Base-by-base conservation (phyloP, 1,140 invertebrate species). In the Cotesia glomerata region DNA sequence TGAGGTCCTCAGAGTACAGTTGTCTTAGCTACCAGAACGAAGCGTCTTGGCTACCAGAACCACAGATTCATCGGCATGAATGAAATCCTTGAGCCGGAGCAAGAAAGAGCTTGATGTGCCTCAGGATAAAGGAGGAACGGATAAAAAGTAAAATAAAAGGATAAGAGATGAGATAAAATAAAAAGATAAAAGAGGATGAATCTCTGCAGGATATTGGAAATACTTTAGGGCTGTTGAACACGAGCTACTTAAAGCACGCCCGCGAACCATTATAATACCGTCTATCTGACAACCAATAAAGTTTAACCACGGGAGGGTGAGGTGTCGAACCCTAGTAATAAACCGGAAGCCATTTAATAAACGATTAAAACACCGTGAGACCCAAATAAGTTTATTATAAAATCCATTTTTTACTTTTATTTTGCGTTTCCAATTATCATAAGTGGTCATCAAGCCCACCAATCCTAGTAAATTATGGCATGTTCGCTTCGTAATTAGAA, bases 131-230 rank as follows among this genome's bases (percentile, higher is more conserved):
- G 75, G 45, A 69, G 58, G 71, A 59, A 74, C 45, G 26, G 52
- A 67, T 59, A 72, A 61, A 67, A 69, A 59, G 61, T 61, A 66
- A 66, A 26, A 59, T 58, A 34, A 67, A 58, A 59, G 56, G 63
- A 63, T 56, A 65, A 39, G 52, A n/a, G 18, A 36, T 64, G 51
- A 72, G 67, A 58, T 73, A 71, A 71, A 56, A 65, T 26, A 72
- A 18, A 62, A 72, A 67, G 61, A 74, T 49, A 54, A 39, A 69
- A 68, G 66, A 72, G 69, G 73, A 72, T 73, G 71, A 74, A 74
- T 78, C 81, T 76, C 80, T 80, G 81, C 84, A 85, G 84, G 84
- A 86, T 86, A 86, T 86, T 86, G 84, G 83, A 85, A 86, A 86
- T 84, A 85, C 84, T 83, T 81, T 80, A 79, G 79, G 75, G 82